phyloP scores from a whole-genome alignment of 2,888 invertebrate species.

The Apomyelois bistriatella region DNA sequence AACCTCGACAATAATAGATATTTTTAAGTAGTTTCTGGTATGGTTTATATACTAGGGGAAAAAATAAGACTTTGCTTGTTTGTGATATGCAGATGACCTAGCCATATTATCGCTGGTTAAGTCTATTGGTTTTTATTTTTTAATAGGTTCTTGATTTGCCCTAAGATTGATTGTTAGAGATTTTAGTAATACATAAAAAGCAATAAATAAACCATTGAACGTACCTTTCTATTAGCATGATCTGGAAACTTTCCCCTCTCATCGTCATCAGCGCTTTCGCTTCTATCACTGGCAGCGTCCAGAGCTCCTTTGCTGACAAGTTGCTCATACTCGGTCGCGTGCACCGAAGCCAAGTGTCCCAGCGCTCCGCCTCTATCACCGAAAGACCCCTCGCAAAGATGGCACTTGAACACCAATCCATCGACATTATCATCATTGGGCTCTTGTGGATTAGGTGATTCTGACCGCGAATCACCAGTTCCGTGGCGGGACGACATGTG shows the following conservation, averaged over 20 bases:
- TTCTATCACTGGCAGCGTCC: constrained; percentile 78
- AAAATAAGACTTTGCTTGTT: too few species aligned
- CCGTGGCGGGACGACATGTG: constrained; percentile 88
- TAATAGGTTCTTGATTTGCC: too few species aligned
- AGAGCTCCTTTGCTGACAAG: constrained; percentile 90
- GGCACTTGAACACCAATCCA: constrained; percentile 92
- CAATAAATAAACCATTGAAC: constrained; percentile 7
- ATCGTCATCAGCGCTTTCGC: constrained; percentile 84
- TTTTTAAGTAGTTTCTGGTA: too few species aligned
- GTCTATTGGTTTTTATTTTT: too few species aligned
- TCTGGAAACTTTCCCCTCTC: constrained; percentile 90
- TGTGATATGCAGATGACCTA: too few species aligned
- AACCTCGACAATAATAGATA: too few species aligned
- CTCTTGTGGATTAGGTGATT: constrained; percentile 60
- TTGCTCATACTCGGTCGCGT: constrained; percentile 88
- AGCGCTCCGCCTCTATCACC: constrained; percentile 88
- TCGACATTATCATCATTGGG: constrained; percentile 50
- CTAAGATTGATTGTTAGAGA: too few species aligned
- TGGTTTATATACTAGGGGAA: too few species aligned
- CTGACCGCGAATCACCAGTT: constrained; percentile 61
- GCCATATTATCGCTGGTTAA: too few species aligned
- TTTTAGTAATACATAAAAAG: too few species aligned
- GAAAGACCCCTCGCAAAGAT: constrained; percentile 94
- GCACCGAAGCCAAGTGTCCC: constrained; percentile 88
- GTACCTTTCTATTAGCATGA: constrained; percentile 91